A percentile compares a stretch with the other conserved stretches of the same genome.
Evolutionary conservation across 2,888 invertebrate species (phyloP).

Genomic region (Tethea ocularis): DNA sequence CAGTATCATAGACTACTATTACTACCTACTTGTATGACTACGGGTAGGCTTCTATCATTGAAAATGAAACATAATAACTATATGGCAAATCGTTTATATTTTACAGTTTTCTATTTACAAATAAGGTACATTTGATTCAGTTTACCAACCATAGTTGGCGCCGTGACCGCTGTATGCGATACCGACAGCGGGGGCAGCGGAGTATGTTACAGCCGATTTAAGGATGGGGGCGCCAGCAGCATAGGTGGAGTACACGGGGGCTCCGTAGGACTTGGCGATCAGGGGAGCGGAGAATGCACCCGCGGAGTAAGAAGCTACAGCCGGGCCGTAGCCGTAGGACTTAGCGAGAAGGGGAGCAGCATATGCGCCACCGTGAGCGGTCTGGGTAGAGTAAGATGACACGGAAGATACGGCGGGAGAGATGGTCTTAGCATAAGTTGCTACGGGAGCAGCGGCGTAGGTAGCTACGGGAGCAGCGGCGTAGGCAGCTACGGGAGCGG

Average conservation of each 20-base stretch:
- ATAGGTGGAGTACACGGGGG: slow-evolving; percentile 52
- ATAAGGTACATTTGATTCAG: slow-evolving; percentile 48
- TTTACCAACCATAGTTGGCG: slow-evolving; percentile 86
- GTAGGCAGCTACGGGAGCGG: slow-evolving; percentile 71
- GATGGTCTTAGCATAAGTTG: slow-evolving; percentile 43
- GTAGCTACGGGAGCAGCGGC: slow-evolving; percentile 51
- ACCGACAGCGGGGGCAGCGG: slow-evolving; percentile 85
- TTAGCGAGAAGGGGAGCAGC: slow-evolving; percentile 60
- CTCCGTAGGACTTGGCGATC: slow-evolving; percentile 40
- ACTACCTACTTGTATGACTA: too few species aligned
- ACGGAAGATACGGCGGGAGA: slow-evolving; percentile 53
- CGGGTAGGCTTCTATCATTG: too few species aligned
- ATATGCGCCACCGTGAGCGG: slow-evolving; percentile 60
- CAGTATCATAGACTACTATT: too few species aligned
- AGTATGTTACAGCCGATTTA: slow-evolving; percentile 77
- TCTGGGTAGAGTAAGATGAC: slow-evolving; percentile 55
- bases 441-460: slow-evolving; percentile 45
- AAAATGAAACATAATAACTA: slow-evolving; percentile 25
- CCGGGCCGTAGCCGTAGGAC: slow-evolving; percentile 46
- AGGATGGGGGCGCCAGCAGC: slow-evolving; percentile 63
- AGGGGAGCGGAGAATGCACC: slow-evolving; percentile 30
- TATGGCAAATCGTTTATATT: slow-evolving; percentile 51
- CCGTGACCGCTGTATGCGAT: slow-evolving; percentile 86
- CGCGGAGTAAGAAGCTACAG: slow-evolving; percentile 52
- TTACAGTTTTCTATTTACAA: slow-evolving; percentile 57